These are phyloP conservation scores for Pseudomyrmex flavicornis DNA, from an alignment of 1,140 invertebrate genomes.

Conservation along the genomic window DNA sequence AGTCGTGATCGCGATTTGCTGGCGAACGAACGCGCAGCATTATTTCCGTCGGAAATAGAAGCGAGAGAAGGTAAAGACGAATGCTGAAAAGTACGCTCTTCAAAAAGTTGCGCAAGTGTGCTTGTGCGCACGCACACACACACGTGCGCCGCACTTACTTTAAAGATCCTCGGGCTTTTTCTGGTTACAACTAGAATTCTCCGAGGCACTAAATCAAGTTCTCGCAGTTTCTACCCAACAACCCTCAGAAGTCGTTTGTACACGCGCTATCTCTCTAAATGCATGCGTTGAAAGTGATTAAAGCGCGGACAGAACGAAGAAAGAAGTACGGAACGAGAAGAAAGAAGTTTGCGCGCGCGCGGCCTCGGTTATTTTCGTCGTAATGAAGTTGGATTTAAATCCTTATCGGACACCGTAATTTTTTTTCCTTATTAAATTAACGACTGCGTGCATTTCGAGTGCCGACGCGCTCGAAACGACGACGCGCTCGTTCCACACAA, in stretches of 20 bases:
- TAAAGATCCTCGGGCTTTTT: slow-evolving; percentile 35
- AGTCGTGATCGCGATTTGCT: slow-evolving; percentile 19
- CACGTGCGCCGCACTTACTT: slow-evolving; percentile 3
- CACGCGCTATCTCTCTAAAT: slow-evolving; percentile 20
- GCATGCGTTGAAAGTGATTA: slow-evolving; percentile 13
- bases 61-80: slow-evolving; percentile 14
- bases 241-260: slow-evolving; percentile 22
- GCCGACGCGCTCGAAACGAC: no score
- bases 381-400: neutral
- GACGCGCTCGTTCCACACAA: no score
- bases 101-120: slow-evolving; percentile 11
- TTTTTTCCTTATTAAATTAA: neutral
- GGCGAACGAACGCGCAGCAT: slow-evolving; percentile 13
- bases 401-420: neutral
- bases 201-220: slow-evolving; percentile 47
- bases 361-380: neutral
- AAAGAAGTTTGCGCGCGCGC: neutral
- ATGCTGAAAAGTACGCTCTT: slow-evolving; percentile 14
- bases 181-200: slow-evolving; percentile 11
- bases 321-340: neutral
- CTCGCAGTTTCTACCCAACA: slow-evolving; percentile 5
- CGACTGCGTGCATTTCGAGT: no score
- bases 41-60: slow-evolving; percentile 44
- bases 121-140: neutral
- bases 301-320: neutral